These are phyloP conservation scores for Coregonus suidteri DNA, from an alignment of 2,797 vertebrate genomes.

Conservation along the genomic window DNA sequence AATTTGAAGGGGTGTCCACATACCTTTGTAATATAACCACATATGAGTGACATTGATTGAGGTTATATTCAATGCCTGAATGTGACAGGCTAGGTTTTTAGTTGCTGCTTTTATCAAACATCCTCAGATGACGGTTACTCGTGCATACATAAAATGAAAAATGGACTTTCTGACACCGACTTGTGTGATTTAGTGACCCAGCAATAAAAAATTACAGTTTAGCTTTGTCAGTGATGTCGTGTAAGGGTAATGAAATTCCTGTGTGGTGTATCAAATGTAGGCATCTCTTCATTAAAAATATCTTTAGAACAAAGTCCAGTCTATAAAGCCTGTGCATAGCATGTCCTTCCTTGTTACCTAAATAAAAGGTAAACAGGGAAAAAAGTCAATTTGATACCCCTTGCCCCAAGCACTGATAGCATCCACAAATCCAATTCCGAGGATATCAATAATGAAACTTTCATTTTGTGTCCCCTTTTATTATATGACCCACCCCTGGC, in stretches of 20 bases:
- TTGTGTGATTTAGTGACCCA: neutral
- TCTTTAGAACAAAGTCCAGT: slow-evolving; percentile 10
- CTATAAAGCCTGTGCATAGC: slow-evolving; percentile 42
- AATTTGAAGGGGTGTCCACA: no score
- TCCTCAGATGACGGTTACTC: neutral
- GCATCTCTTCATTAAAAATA: neutral
- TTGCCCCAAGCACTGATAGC: slow-evolving; percentile 58
- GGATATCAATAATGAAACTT: slow-evolving; percentile 82
- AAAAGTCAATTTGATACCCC: slow-evolving; percentile 24
- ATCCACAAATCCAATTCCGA: slow-evolving; percentile 75
- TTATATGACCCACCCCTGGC: slow-evolving; percentile 64
- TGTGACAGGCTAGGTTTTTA: neutral
- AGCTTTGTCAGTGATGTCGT: neutral
- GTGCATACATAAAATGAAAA: neutral
- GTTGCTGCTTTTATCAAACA: neutral
- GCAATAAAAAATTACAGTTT: neutral
- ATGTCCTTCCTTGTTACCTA: slow-evolving; percentile 34
- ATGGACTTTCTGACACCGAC: neutral
- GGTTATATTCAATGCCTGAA: neutral
- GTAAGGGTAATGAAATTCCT: neutral
- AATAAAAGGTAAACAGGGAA: slow-evolving; percentile 43
- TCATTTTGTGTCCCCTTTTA: slow-evolving; percentile 74
- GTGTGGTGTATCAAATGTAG: neutral
- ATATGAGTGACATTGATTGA: slow-evolving; percentile 3
- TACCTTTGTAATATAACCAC: neutral